phyloP scores from a whole-genome alignment of 2,113 vertebrate genomes.

The Labrus mixtus region DNA sequence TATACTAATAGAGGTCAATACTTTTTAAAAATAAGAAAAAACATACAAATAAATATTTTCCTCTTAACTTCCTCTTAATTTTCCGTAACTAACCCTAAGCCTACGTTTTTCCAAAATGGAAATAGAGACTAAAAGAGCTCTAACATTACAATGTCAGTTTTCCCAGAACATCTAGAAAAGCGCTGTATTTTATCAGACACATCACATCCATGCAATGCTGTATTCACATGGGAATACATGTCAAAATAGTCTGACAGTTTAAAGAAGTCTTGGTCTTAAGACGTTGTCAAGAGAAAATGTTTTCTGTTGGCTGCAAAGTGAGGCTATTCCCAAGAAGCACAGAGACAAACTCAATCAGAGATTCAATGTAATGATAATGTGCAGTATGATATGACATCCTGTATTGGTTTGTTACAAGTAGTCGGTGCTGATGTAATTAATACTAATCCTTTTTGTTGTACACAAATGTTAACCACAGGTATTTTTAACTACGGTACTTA shows the following conservation, averaged over 20 bases:
- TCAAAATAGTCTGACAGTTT: background rate
- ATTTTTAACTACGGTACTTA: background rate
- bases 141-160: too few relatives aligned
- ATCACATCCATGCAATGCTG: too few relatives aligned
- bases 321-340: background rate
- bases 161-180: too few relatives aligned
- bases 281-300: slow-evolving; percentile 2
- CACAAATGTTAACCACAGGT: background rate
- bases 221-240: too few relatives aligned
- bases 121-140: too few relatives aligned
- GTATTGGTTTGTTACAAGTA: background rate
- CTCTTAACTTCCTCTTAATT: too few relatives aligned
- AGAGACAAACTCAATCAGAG: fast-evolving
- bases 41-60: too few relatives aligned
- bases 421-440: background rate
- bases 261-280: background rate
- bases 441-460: background rate
- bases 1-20: too few relatives aligned
- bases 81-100: too few relatives aligned
- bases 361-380: background rate
- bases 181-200: too few relatives aligned
- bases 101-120: too few relatives aligned
- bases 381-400: background rate
- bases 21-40: too few relatives aligned
- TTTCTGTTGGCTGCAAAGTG: slow-evolving; percentile 3